Evolutionary conservation across 2,113 vertebrate genomes (phyloP).

Genomic region (Zeus faber): DNA sequence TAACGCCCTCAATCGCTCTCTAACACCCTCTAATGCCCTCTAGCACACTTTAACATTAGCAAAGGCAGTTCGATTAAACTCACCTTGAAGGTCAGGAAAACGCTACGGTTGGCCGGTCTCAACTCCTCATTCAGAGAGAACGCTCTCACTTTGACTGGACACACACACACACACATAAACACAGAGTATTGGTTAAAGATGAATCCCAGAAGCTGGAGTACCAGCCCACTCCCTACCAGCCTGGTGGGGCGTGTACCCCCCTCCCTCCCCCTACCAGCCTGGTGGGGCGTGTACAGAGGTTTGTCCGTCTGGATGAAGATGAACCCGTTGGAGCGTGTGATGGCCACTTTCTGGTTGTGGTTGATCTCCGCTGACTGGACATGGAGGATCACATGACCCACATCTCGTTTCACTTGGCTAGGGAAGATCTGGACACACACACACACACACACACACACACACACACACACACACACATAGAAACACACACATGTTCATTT

Average conservation of each 20-base stretch:
- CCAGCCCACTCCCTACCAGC: conserved; percentile 66
- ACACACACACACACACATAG: too few species aligned
- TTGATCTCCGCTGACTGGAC: conserved; percentile 77
- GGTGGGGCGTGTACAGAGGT: conserved; percentile 87
- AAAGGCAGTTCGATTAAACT: conserved; percentile 39
- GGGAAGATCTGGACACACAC: conserved; percentile 72
- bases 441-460: too few species aligned
- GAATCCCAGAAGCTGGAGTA: neutral
- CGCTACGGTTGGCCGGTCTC: conserved; percentile 77
- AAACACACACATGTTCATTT: too few species aligned
- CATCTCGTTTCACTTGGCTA: conserved; percentile 57
- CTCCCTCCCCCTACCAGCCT: conserved; percentile 74
- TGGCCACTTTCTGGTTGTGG: conserved; percentile 64
- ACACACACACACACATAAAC: conserved; percentile 19
- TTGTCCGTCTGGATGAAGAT: conserved; percentile 92
- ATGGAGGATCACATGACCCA: conserved; percentile 76
- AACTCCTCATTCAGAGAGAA: conserved; percentile 90
- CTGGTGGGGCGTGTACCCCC: conserved; percentile 84
- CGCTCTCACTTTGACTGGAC: conserved; percentile 68
- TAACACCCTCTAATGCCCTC: too few species aligned
- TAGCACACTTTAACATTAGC: neutral
- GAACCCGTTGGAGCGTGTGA: conserved; percentile 85
- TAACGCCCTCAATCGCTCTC: too few species aligned
- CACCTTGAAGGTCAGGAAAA: conserved; percentile 84
- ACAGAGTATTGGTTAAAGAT: too few species aligned